Percentiles rank a stretch among this genome's conserved stretches.
Conservation (phyloP, 2,888 invertebrate species). For the Tiliacea citrago region DNA sequence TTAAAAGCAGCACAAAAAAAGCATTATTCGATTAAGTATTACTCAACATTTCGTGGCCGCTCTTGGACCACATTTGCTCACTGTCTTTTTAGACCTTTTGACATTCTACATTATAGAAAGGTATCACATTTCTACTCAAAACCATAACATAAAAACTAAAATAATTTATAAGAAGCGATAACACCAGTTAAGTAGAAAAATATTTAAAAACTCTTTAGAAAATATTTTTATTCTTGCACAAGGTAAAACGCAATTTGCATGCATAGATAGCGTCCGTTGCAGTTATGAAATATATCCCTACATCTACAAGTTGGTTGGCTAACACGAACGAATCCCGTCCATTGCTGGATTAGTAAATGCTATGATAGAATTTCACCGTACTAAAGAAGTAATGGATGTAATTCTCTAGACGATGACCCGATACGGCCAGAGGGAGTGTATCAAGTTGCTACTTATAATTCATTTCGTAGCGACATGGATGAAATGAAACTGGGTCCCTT, state of each 20-base stretch:
- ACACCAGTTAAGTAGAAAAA: constrained; percentile 43
- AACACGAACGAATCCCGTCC: constrained; percentile 28
- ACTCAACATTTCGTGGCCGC: neutral
- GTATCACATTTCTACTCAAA: neutral
- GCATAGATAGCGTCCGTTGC: constrained; percentile 67
- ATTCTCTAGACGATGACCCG: constrained; percentile 17
- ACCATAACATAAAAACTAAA: constrained; percentile 16
- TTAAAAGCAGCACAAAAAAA: neutral
- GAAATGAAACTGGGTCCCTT: constrained; percentile 65
- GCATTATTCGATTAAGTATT: neutral
- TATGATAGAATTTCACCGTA: neutral
- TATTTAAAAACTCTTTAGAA: constrained; percentile 46
- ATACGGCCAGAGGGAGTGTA: constrained; percentile 32
- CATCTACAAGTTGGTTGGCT: constrained; percentile 30
- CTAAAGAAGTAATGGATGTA: constrained; percentile 38
- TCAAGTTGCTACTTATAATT: constrained; percentile 69
- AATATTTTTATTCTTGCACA: constrained; percentile 55
- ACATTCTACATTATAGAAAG: neutral
- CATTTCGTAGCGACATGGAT: constrained; percentile 67
- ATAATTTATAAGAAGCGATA: constrained; percentile 46
- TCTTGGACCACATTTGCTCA: neutral
- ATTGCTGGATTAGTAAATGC: constrained; percentile 39
- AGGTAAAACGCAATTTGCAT: constrained; percentile 68
- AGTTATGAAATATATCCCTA: constrained; percentile 64
- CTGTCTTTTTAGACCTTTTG: neutral